phyloP scores from a whole-genome alignment of 2,888 invertebrate genomes.

The Synergus japonicus region DNA sequence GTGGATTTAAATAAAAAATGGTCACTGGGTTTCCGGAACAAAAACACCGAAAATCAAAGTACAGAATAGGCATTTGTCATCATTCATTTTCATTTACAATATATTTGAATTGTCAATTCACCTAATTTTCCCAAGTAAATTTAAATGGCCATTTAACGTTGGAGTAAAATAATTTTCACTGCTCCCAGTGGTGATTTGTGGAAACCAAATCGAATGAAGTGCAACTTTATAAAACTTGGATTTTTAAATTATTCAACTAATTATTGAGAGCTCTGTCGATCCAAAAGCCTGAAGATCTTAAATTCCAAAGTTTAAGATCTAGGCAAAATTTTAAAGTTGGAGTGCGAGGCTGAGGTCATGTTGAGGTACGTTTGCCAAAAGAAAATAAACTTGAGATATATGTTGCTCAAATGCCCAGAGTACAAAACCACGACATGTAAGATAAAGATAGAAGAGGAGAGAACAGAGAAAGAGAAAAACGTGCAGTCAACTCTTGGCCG shows the following conservation, averaged over 20 bases:
- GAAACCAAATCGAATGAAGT: too few relatives aligned
- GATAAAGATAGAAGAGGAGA: neutral
- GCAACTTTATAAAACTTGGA: too few relatives aligned
- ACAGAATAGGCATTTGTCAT: too few relatives aligned
- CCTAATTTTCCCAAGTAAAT: too few relatives aligned
- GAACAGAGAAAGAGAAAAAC: neutral
- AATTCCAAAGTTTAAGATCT: constrained; percentile 25
- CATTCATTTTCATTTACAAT: too few relatives aligned
- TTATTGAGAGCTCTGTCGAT: too few relatives aligned
- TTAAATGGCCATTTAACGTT: too few relatives aligned
- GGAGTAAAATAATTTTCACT: too few relatives aligned
- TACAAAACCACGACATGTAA: neutral
- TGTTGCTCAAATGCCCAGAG: neutral
- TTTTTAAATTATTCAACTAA: too few relatives aligned
- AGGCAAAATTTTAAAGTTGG: neutral
- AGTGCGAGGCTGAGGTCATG: constrained; percentile 8
- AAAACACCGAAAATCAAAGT: neutral
- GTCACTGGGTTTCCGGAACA: neutral
- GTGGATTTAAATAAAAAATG: neutral
- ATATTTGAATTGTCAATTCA: too few relatives aligned
- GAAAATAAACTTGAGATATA: constrained; percentile 14
- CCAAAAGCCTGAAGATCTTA: constrained; percentile 5
- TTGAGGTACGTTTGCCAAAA: constrained; percentile 10
- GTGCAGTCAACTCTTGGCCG: neutral
- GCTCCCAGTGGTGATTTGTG: too few relatives aligned